A percentile compares a stretch with the other conserved stretches of the same genome.
Conservation (phyloP, 2,113 vertebrate genomes). For the Zosterops hypoxanthus region DNA sequence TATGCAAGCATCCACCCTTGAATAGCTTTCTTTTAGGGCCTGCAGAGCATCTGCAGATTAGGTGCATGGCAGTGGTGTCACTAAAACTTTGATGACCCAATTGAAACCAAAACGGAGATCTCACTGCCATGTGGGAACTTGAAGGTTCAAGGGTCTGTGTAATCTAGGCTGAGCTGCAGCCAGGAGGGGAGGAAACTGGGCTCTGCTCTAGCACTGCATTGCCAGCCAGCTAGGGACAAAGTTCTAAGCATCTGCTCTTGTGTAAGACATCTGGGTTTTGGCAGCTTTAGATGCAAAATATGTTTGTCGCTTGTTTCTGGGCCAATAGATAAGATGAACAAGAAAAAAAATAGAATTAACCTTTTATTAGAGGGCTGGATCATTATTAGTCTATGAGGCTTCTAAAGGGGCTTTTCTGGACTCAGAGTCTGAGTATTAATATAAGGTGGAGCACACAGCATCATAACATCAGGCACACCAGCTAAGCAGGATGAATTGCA, state of each 20-base stretch:
- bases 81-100: neutral
- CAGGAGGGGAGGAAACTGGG: constrained; percentile 21
- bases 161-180: neutral
- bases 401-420: neutral
- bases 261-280: constrained; percentile 10
- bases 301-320: neutral
- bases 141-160: constrained; percentile 3
- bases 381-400: neutral
- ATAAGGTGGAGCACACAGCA: neutral
- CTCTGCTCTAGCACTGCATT: neutral
- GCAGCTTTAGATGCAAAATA: constrained; percentile 15
- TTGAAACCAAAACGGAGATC: neutral
- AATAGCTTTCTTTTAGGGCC: neutral
- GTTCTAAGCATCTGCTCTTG: constrained; percentile 48
- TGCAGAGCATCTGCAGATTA: neutral
- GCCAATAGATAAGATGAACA: constrained; percentile 46
- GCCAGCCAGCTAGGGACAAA: constrained; percentile 54
- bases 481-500: neutral
- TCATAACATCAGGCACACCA: neutral
- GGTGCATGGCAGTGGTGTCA: neutral
- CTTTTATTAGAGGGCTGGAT: neutral
- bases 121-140: neutral
- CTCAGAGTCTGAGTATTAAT: neutral
- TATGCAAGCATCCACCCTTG: neutral
- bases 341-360: constrained; percentile 13